A percentile compares a stretch with the other conserved stretches of the same genome.
phyloP scores from a whole-genome alignment of 2,888 invertebrate species.

The Cacoxenus indagator region DNA sequence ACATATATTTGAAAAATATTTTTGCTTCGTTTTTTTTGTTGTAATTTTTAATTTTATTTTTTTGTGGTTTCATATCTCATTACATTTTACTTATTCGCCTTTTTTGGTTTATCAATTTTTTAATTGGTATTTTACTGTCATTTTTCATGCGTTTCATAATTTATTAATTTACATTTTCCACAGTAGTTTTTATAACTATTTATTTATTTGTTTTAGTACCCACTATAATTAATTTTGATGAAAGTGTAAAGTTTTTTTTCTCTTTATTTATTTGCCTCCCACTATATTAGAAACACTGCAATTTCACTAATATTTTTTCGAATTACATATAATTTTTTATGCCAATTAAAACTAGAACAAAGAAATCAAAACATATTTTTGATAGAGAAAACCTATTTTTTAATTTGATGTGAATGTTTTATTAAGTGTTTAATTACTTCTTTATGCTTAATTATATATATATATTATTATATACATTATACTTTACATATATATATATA shows the following conservation, averaged over 20 bases:
- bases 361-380: not conserved
- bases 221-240: slow-evolving; percentile 24
- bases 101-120: slow-evolving; percentile 40
- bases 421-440: not conserved
- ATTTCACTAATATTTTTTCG: slow-evolving; percentile 33
- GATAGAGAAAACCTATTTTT: slow-evolving; percentile 29
- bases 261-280: slow-evolving; percentile 35
- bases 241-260: slow-evolving; percentile 22
- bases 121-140: slow-evolving; percentile 21
- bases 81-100: slow-evolving; percentile 22
- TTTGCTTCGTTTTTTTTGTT: slow-evolving; percentile 30
- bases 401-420: slow-evolving; percentile 28
- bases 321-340: slow-evolving; percentile 29
- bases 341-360: slow-evolving; percentile 14
- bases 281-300: slow-evolving; percentile 46
- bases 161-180: slow-evolving; percentile 29
- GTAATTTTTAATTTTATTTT: slow-evolving; percentile 19
- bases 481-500: not conserved
- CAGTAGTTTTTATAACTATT: slow-evolving; percentile 26
- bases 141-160: slow-evolving; percentile 16
- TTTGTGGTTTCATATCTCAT: slow-evolving; percentile 24
- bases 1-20: slow-evolving; percentile 64
- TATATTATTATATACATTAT: not conserved
- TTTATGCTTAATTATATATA: slow-evolving; percentile 26
- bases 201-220: slow-evolving; percentile 2